Conservation (phyloP, 2,888 invertebrate genomes). For the Kryphioiulus occultus region DNA sequence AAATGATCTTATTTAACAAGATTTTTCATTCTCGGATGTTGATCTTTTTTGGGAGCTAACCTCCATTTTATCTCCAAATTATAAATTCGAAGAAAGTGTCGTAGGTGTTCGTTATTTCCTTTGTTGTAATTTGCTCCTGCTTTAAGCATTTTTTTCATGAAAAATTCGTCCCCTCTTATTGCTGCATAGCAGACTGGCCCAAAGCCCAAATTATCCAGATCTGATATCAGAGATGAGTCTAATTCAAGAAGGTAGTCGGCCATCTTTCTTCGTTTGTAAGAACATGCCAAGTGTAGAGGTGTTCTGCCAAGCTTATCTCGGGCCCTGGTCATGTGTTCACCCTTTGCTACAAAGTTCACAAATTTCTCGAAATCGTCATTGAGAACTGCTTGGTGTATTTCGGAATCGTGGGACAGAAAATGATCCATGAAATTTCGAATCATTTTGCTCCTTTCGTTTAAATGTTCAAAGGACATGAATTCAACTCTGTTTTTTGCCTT, state of each 20-base stretch:
- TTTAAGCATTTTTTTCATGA: neutral
- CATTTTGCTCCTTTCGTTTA: neutral
- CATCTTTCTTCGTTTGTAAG: neutral
- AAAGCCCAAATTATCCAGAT: neutral
- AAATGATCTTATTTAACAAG: no score
- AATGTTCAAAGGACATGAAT: neutral
- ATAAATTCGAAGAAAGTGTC: neutral
- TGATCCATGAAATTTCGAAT: neutral
- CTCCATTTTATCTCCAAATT: no score
- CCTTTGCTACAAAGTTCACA: neutral
- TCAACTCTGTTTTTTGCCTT: neutral
- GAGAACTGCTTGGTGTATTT: neutral
- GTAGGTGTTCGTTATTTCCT: neutral
- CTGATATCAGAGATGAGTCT: neutral
- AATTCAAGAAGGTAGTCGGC: neutral
- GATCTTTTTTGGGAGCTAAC: no score
- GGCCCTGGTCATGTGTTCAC: neutral
- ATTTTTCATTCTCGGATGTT: no score
- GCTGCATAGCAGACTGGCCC: neutral
- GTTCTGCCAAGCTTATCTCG: neutral
- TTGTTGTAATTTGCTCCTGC: neutral
- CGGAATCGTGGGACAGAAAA: neutral
- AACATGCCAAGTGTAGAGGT: neutral
- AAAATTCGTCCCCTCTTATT: neutral
- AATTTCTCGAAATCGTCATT: neutral